Conservation (phyloP, 2,797 vertebrate genomes). For the Pelobates cultripes region DNA sequence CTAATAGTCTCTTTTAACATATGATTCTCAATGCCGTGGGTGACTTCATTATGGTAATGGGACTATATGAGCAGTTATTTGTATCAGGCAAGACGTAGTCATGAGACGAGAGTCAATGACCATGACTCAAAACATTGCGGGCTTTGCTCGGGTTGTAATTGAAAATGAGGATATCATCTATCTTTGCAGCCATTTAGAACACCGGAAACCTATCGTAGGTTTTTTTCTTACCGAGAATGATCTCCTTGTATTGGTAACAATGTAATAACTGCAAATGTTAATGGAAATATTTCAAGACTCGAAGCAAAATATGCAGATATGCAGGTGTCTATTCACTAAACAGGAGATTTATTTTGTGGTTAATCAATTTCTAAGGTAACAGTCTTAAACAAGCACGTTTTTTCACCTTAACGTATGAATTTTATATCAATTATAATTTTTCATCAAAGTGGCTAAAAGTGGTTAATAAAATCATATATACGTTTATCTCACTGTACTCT, state of each 20-base stretch:
- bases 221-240: not conserved
- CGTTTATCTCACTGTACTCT: too few species aligned
- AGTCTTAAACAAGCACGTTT: too few species aligned
- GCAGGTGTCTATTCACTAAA: too few species aligned
- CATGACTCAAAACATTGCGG: slow-evolving; percentile 4
- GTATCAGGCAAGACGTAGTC: not conserved
- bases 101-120: not conserved
- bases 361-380: too few species aligned
- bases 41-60: slow-evolving; percentile 22
- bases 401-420: too few species aligned
- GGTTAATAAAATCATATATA: too few species aligned
- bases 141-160: slow-evolving; percentile 9
- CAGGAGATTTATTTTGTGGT: too few species aligned
- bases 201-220: not conserved
- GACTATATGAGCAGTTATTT: not conserved
- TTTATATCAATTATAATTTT: too few species aligned
- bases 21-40: not conserved
- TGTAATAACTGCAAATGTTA: not conserved
- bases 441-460: too few species aligned
- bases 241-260: not conserved
- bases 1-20: not conserved
- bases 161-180: slow-evolving; percentile 6
- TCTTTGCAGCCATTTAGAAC: not conserved
- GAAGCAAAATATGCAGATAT: too few species aligned
- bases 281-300: not conserved